These are phyloP conservation scores for Aix galericulata DNA, from an alignment of 2,113 vertebrate genomes.

Conservation along the genomic window DNA sequence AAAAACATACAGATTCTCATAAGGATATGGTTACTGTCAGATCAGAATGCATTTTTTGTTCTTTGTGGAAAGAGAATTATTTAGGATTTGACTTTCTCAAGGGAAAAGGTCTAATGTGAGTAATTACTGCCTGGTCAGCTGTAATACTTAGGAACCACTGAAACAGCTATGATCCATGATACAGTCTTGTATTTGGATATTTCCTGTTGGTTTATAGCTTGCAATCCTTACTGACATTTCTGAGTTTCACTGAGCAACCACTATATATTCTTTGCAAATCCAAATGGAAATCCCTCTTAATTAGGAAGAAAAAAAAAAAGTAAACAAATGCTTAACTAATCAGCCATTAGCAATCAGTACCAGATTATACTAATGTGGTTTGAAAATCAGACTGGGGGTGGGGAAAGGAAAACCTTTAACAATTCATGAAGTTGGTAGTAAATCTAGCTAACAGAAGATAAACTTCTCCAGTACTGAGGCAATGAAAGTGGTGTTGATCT, in stretches of 20 bases:
- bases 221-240: not conserved
- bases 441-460: slow-evolving; percentile 78
- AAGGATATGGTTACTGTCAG: not conserved
- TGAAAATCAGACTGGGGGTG: slow-evolving; percentile 30
- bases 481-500: slow-evolving; percentile 77
- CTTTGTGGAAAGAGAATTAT: not conserved
- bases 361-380: slow-evolving; percentile 26
- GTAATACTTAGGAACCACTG: not conserved
- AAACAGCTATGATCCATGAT: not conserved
- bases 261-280: slow-evolving; percentile 24
- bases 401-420: slow-evolving; percentile 39
- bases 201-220: not conserved
- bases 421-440: slow-evolving; percentile 68
- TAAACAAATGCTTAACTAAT: slow-evolving; percentile 47
- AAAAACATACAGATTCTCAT: not conserved
- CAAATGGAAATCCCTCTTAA: slow-evolving; percentile 43
- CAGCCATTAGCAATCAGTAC: slow-evolving; percentile 14
- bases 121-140: not conserved
- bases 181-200: not conserved
- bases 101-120: not conserved
- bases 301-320: not conserved
- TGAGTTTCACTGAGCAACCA: not conserved
- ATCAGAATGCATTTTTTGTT: not conserved
- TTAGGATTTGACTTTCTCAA: not conserved
- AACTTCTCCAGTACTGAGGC: slow-evolving; percentile 68